Evolutionary conservation across 2,888 invertebrate species (phyloP).

Genomic region (Acanthosoma haemorrhoidale): DNA sequence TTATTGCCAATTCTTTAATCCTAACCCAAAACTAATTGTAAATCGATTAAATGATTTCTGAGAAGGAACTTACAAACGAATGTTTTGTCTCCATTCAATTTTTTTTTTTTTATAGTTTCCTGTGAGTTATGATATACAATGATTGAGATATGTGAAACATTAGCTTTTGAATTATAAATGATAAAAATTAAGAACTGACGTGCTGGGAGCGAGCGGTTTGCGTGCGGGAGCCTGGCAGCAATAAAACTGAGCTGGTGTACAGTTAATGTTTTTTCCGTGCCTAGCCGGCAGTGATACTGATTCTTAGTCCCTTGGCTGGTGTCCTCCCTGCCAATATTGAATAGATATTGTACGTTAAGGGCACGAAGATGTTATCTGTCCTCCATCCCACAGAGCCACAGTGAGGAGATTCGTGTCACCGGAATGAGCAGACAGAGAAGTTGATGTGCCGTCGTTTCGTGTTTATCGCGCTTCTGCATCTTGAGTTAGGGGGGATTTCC

Average conservation of each 20-base stretch:
- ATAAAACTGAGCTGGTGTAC: conserved; percentile 6
- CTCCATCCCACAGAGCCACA: too few relatives aligned
- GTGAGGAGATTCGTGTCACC: conserved; percentile 2
- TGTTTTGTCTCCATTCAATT: too few relatives aligned
- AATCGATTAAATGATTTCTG: too few relatives aligned
- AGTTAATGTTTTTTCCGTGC: conserved; percentile 5
- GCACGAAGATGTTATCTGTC: not conserved
- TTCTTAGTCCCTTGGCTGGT: not conserved
- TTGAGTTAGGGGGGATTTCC: conserved; percentile 11
- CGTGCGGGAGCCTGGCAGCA: not conserved
- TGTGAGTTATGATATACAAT: too few relatives aligned
- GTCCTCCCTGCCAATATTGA: not conserved
- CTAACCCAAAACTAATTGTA: too few relatives aligned
- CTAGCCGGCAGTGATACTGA: not conserved
- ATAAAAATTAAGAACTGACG: not conserved
- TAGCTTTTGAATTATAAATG: not conserved
- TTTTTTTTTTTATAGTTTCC: too few relatives aligned
- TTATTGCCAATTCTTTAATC: too few relatives aligned
- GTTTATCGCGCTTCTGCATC: not conserved
- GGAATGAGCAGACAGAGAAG: not conserved
- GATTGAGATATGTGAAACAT: too few relatives aligned
- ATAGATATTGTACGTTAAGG: not conserved
- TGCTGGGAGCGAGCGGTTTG: not conserved
- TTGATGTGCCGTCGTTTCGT: conserved; percentile 12
- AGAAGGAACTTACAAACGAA: too few relatives aligned